Evolutionary conservation across 2,113 vertebrate species (phyloP).

Genomic region (Corydoras sp.): DNA sequence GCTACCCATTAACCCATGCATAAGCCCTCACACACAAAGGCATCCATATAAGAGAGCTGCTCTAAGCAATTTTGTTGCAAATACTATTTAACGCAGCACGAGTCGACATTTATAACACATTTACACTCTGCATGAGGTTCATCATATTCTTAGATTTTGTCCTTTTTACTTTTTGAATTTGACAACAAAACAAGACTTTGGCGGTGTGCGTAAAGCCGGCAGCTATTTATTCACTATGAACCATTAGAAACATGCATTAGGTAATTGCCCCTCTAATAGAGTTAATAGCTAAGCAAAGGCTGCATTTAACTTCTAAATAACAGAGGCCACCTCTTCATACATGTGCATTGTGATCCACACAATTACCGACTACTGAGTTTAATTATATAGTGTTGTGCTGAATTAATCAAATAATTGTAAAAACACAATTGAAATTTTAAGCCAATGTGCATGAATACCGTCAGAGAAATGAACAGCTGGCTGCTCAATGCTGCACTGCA

Average conservation of each 20-base stretch:
- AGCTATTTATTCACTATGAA: background rate
- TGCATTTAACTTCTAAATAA: background rate
- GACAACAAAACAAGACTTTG: too few species aligned
- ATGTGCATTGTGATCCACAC: background rate
- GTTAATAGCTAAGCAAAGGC: background rate
- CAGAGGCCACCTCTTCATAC: background rate
- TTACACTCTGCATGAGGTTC: background rate
- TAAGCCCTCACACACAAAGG: slow-evolving; percentile 17
- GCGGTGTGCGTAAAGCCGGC: background rate
- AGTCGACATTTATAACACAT: slow-evolving; percentile 4
- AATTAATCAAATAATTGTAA: background rate
- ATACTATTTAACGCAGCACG: background rate
- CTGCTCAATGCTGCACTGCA: too few species aligned
- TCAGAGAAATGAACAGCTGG: too few species aligned
- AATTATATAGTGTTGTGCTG: background rate
- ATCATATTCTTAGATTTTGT: background rate
- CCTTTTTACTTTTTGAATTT: too few species aligned
- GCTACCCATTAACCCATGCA: slow-evolving; percentile 16
- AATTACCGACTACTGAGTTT: background rate
- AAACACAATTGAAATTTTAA: too few species aligned
- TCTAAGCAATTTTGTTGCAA: slow-evolving; percentile 24
- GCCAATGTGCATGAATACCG: too few species aligned
- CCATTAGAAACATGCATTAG: background rate
- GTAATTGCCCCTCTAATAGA: background rate
- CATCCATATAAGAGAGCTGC: background rate